Conservation (phyloP, 1,140 invertebrate species). For the Harpegnathos saltator region DNA sequence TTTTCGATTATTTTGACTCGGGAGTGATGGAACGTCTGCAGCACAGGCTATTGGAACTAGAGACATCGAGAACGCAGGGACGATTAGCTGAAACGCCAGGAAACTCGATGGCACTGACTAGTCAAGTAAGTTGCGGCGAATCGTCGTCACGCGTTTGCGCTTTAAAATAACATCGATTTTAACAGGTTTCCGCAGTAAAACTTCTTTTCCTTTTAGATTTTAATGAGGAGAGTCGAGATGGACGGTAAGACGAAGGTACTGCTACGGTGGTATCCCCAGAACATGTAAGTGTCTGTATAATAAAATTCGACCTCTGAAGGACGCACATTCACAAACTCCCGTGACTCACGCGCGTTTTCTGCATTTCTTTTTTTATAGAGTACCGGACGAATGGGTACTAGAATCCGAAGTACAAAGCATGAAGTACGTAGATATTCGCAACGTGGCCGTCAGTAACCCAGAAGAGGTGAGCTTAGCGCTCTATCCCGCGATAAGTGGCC, state of each 20-base stretch:
- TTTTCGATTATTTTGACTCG: conserved; percentile 95
- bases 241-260: conserved; percentile 88
- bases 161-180: not conserved
- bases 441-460: conserved; percentile 81
- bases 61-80: conserved; percentile 88
- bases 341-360: not conserved
- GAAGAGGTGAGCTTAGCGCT: conserved; percentile 81
- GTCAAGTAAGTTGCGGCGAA: conserved; percentile 86
- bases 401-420: conserved; percentile 87
- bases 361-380: conserved; percentile 81
- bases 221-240: conserved; percentile 88
- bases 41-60: conserved; percentile 88
- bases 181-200: conserved; percentile 15
- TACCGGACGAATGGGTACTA: conserved; percentile 88
- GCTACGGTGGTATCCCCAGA: conserved; percentile 89
- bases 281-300: conserved; percentile 88
- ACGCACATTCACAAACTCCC: not conserved
- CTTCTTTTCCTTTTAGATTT: conserved; percentile 83
- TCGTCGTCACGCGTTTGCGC: not conserved
- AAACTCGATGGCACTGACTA: conserved; percentile 88
- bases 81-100: conserved; percentile 85
- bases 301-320: not conserved
- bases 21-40: conserved; percentile 95
- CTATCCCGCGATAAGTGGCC: conserved; percentile 79
- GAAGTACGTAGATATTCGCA: conserved; percentile 86